phyloP scores from a whole-genome alignment of 2,797 vertebrate species.

The Pelodytes ibericus region DNA sequence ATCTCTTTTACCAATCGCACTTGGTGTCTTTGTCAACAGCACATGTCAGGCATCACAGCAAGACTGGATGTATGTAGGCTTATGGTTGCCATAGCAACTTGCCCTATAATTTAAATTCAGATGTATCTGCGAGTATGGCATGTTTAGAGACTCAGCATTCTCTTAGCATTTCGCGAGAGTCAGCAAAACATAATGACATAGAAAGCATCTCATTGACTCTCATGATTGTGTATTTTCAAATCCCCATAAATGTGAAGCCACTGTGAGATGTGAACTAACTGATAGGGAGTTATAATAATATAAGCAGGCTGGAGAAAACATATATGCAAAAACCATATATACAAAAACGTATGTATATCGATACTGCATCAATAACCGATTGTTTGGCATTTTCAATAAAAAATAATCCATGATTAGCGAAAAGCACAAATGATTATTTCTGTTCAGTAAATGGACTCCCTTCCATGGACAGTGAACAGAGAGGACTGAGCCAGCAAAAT shows the following conservation, averaged over 20 bases:
- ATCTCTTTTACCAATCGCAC: not conserved
- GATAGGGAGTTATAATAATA: not conserved
- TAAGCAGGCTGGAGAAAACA: not conserved
- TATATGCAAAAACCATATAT: not conserved
- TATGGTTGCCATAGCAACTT: not conserved
- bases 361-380: no score
- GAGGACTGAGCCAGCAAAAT: no score
- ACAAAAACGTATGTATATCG: not conserved
- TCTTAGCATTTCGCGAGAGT: not conserved
- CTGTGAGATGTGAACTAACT: not conserved
- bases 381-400: no score
- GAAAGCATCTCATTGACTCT: not conserved
- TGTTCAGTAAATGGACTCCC: no score
- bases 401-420: no score
- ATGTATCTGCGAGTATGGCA: not conserved
- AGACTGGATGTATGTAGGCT: not conserved
- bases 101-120: not conserved
- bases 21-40: not conserved
- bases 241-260: not conserved
- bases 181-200: slow-evolving; percentile 7
- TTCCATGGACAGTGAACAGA: no score
- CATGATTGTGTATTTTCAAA: not conserved
- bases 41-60: not conserved
- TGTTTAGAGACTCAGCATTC: not conserved
- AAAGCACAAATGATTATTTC: no score